Evolutionary conservation across 2,888 invertebrate species (phyloP).

Genomic region (Drosophila birchii): DNA sequence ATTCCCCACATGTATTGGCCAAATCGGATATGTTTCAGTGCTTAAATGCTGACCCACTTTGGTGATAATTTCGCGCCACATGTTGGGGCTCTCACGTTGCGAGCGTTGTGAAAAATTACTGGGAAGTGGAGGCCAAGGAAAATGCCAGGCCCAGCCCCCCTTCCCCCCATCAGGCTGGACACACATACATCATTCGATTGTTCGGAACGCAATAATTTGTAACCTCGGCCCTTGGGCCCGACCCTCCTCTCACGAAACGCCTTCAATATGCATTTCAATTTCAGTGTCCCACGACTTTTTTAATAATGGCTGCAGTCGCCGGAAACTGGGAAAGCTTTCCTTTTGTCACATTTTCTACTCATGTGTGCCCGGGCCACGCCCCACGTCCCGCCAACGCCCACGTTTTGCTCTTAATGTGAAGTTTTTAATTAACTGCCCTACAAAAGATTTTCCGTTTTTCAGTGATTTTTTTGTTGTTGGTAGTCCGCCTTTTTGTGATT

Average conservation of each 20-base stretch:
- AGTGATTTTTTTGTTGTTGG: slow-evolving; percentile 22
- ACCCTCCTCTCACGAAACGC: slow-evolving; percentile 1
- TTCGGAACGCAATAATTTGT: slow-evolving; percentile 35
- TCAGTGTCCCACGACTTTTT: slow-evolving; percentile 16
- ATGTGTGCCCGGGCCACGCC: slow-evolving; percentile 29
- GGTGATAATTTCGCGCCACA: slow-evolving; percentile 25
- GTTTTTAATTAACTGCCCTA: slow-evolving; percentile 76
- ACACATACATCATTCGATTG: slow-evolving; percentile 69
- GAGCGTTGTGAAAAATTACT: slow-evolving; percentile 23
- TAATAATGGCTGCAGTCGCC: slow-evolving; percentile 43
- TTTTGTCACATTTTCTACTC: slow-evolving; percentile 48
- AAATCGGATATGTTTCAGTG: not conserved
- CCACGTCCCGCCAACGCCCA: slow-evolving; percentile 13
- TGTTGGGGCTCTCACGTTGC: slow-evolving; percentile 33
- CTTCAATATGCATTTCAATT: slow-evolving; percentile 33
- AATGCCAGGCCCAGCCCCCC: not conserved
- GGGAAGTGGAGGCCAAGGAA: slow-evolving; percentile 10
- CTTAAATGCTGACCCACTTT: slow-evolving; percentile 12
- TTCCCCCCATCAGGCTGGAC: slow-evolving; percentile 17
- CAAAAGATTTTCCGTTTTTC: slow-evolving; percentile 71
- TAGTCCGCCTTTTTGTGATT: slow-evolving; percentile 30
- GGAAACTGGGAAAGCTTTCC: slow-evolving; percentile 30
- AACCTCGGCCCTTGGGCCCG: not conserved
- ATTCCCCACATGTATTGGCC: not conserved
- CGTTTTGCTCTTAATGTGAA: slow-evolving; percentile 51